Evolutionary conservation across 2,888 invertebrate species (phyloP), one percentile per base, ranked within the genome.

Genomic region (Fragum whitleyi): DNA sequence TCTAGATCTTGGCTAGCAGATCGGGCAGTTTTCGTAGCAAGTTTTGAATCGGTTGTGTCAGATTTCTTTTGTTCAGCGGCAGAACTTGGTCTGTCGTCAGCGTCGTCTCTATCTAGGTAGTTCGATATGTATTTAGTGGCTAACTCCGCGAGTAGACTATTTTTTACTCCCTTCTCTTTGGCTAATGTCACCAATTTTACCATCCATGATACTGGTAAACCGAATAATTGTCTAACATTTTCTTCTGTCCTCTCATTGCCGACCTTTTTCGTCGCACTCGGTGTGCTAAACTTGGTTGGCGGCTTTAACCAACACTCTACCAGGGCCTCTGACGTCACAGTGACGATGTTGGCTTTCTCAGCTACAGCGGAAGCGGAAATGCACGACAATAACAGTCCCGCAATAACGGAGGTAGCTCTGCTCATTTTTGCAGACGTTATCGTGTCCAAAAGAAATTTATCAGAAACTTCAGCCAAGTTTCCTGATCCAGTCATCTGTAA

Each of bases 401-500:
- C 83, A 29, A 93, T 87, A 1, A 86, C 76, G 2, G 83, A 72
- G 2, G 90, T 86, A 5, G 90, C 86, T 26, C 92, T 86, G 36
- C 89, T 90, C 81, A 92, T 88, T 73, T 91, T 92, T 16, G 91
- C 91, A 7, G 93, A 89, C 1, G 90, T 89, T 9, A 93, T 86
- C 1, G 90, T 89, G 74, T 92, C 92, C 59, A 89, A 83, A 19
- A 93, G 86, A 79, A 87, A 91, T 62, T 92, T 91, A 28, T 92
- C 93, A 0, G 92, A 83, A 5, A 89, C 83, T 57, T 92, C 90
- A 6, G 87, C 85, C 51, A 93, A 83, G 81, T 93, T 93, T 19
- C 91, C 92, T 0, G 87, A 69, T 11, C 92, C 91, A 19, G 86
- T 86, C 93, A 93, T 93, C 75, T 92, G 89, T 53, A 94, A 85